phyloP scores from a whole-genome alignment of 2,113 vertebrate genomes.

The Dolichotis patagonum region DNA sequence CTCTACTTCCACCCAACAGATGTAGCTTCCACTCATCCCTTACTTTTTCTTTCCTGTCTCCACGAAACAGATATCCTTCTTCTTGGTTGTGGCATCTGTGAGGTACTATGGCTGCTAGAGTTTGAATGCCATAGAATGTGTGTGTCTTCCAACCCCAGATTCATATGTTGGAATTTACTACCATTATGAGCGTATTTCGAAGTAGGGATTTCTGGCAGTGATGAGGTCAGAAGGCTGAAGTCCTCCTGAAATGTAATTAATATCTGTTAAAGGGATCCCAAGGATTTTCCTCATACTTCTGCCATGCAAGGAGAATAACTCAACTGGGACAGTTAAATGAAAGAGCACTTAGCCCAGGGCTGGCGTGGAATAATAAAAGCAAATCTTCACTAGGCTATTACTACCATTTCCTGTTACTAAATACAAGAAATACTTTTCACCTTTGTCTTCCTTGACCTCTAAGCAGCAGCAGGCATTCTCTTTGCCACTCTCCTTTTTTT shows the following conservation, averaged over 20 bases:
- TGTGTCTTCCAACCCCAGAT: not conserved
- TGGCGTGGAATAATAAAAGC: not conserved
- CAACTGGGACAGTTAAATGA: not conserved
- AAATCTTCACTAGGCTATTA: not conserved
- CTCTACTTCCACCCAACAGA: not conserved
- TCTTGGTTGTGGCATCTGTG: not conserved
- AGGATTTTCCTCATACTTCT: not conserved
- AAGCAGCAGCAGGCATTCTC: not conserved
- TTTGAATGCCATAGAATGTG: not conserved
- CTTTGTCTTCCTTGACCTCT: not conserved
- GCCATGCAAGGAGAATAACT: not conserved
- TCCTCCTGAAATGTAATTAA: not conserved
- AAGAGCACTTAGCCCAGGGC: not conserved
- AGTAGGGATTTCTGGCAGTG: not conserved
- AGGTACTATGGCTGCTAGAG: no score
- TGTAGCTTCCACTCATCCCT: not conserved
- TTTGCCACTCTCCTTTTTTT: not conserved
- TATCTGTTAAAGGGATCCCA: not conserved
- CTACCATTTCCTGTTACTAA: not conserved
- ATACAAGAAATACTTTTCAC: not conserved
- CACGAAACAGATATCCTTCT: not conserved
- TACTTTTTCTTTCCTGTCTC: not conserved
- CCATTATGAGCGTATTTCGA: not conserved
- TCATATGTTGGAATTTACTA: not conserved
- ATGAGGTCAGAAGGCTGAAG: not conserved